These are phyloP conservation scores for Ptychadena robeensis DNA, from an alignment of 2,797 vertebrate genomes.

Conservation along the genomic window DNA sequence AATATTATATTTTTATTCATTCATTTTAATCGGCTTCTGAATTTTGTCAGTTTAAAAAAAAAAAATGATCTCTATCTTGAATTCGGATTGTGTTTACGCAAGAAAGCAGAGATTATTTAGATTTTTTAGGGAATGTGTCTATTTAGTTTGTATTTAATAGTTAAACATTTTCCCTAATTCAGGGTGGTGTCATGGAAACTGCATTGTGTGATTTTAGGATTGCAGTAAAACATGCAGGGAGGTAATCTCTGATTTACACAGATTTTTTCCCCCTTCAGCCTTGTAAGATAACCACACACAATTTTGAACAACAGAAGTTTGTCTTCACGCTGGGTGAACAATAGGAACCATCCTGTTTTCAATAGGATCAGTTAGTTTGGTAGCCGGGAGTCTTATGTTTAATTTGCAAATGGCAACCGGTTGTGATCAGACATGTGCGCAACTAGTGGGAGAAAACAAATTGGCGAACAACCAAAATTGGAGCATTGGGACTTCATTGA, in stretches of 20 bases:
- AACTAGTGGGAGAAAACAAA: conserved; percentile 85
- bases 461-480: not conserved
- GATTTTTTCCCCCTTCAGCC: conserved; percentile 83
- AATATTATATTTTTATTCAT: too few species aligned
- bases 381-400: conserved; percentile 89
- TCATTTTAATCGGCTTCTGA: too few species aligned
- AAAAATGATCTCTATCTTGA: too few species aligned
- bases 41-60: too few species aligned
- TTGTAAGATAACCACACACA: conserved; percentile 95
- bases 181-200: conserved; percentile 99
- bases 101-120: too few species aligned
- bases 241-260: conserved; percentile 99
- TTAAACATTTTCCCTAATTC: conserved; percentile 66
- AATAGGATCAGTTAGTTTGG: conserved; percentile 88
- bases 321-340: conserved; percentile 98
- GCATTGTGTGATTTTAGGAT: conserved; percentile 96
- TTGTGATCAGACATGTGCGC: conserved; percentile 95
- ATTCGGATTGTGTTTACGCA: too few species aligned
- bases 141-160: too few species aligned
- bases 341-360: conserved; percentile 98
- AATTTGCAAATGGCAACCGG: conserved; percentile 99
- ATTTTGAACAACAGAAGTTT: conserved; percentile 90
- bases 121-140: too few species aligned
- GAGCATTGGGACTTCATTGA: not conserved
- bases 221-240: conserved; percentile 93